Conservation (phyloP, 2,797 vertebrate genomes). For the Tauraco hartlaubi region DNA sequence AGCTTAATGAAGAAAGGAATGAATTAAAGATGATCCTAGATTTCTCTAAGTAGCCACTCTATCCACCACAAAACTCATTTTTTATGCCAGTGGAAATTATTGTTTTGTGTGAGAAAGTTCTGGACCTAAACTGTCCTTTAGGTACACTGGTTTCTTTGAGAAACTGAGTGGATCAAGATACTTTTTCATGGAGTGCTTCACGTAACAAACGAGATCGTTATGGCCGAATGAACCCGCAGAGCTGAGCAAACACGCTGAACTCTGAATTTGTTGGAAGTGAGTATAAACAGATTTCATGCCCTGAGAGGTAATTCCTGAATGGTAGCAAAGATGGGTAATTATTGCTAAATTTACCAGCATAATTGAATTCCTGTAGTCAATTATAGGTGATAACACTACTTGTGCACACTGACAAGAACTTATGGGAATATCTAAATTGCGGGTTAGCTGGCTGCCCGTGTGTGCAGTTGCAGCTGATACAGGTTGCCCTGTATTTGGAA, state of each 20-base stretch:
- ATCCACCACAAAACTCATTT: not conserved
- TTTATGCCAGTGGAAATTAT: not conserved
- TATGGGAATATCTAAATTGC: not conserved
- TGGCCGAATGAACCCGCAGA: not conserved
- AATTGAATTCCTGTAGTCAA: constrained; percentile 21
- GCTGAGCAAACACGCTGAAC: not conserved
- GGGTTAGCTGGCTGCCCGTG: not conserved
- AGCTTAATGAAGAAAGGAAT: not conserved
- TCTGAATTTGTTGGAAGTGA: not conserved
- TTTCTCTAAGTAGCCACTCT: not conserved
- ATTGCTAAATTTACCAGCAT: constrained; percentile 42
- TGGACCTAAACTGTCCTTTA: not conserved
- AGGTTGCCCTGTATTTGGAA: not conserved
- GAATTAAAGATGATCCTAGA: not conserved
- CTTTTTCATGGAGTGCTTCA: not conserved
- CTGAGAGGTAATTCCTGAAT: constrained; percentile 30
- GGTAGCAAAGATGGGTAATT: constrained; percentile 39
- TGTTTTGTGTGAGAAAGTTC: not conserved
- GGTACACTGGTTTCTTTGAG: not conserved
- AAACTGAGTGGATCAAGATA: not conserved
- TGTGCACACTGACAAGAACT: not conserved
- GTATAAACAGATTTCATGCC: constrained; percentile 39
- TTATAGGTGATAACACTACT: constrained; percentile 13
- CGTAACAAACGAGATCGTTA: not conserved
- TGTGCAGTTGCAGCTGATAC: not conserved